Evolutionary conservation across 2,888 invertebrate genomes (phyloP).

Genomic region (Vannuccia rotundouncinata): DNA sequence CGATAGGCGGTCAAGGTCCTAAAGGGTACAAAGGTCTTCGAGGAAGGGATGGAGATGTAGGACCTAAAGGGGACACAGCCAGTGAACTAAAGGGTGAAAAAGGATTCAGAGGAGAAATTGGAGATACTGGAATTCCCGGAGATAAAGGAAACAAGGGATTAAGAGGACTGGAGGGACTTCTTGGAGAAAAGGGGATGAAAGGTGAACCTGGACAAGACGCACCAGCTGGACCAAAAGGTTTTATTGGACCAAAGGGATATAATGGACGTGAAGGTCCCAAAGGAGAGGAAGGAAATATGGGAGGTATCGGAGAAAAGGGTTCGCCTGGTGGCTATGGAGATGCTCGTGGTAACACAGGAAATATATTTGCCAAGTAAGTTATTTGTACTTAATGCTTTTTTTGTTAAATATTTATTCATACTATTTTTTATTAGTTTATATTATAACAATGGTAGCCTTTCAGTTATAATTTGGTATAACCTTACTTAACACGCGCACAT

Average conservation of each 20-base stretch:
- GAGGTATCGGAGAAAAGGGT: conserved; percentile 9
- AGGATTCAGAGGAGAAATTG: conserved; percentile 32
- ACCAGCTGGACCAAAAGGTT: conserved; percentile 20
- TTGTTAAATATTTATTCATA: background rate
- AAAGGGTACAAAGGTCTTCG: conserved; percentile 29
- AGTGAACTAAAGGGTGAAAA: conserved; percentile 8
- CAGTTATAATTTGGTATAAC: too few relatives aligned
- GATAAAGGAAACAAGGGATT: conserved; percentile 26
- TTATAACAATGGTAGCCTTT: too few relatives aligned
- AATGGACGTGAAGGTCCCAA: conserved; percentile 8
- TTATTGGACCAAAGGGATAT: background rate
- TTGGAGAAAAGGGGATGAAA: conserved; percentile 24
- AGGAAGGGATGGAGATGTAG: conserved; percentile 20
- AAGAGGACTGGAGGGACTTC: background rate
- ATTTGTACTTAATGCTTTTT: background rate
- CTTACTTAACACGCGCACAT: too few relatives aligned
- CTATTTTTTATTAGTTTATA: background rate
- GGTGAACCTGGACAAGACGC: conserved; percentile 12
- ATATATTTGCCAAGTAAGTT: conserved; percentile 22
- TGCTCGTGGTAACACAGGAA: background rate
- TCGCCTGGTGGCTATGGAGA: background rate
- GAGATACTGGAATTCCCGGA: background rate
- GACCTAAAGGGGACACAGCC: conserved; percentile 30
- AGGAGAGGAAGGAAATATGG: background rate
- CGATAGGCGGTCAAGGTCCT: background rate